These are phyloP conservation scores for Polyodon spathula DNA, from an alignment of 2,113 vertebrate species.

Conservation along the genomic window DNA sequence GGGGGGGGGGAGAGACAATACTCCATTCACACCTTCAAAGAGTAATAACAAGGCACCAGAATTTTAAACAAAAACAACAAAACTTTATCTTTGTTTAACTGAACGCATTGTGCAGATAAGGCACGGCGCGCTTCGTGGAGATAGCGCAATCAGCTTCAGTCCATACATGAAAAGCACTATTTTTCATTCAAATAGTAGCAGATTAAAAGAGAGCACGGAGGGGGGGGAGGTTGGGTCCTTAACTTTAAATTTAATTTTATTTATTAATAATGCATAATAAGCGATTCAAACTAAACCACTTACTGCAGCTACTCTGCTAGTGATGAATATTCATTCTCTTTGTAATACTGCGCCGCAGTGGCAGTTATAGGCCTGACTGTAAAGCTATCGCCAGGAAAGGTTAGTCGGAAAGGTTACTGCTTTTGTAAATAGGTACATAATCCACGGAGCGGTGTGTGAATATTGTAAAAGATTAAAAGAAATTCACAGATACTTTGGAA, in stretches of 20 bases:
- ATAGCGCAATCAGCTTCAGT: slow-evolving; percentile 9
- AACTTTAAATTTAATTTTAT: no score
- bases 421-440: slow-evolving; percentile 55
- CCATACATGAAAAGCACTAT: slow-evolving; percentile 15
- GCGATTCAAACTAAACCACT: slow-evolving; percentile 42
- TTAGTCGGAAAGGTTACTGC: slow-evolving; percentile 53
- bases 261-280: slow-evolving; percentile 52
- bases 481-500: not conserved
- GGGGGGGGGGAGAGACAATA: no score
- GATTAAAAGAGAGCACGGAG: slow-evolving; percentile 22
- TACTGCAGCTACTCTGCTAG: slow-evolving; percentile 26
- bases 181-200: slow-evolving; percentile 38
- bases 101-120: slow-evolving; percentile 36
- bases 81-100: slow-evolving; percentile 45
- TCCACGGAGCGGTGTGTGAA: slow-evolving; percentile 25
- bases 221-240: slow-evolving; percentile 40
- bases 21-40: slow-evolving; percentile 28
- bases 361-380: slow-evolving; percentile 29
- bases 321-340: slow-evolving; percentile 43
- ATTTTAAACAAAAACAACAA: slow-evolving; percentile 35
- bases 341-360: slow-evolving; percentile 49
- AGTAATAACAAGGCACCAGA: slow-evolving; percentile 42
- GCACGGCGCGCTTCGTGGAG: slow-evolving; percentile 20
- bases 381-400: slow-evolving; percentile 51
- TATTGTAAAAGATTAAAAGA: slow-evolving; percentile 2